Evolutionary conservation across 2,797 vertebrate genomes (phyloP), one percentile per base, ranked within the genome.

Genomic region (Urosaurus nigricauda): DNA sequence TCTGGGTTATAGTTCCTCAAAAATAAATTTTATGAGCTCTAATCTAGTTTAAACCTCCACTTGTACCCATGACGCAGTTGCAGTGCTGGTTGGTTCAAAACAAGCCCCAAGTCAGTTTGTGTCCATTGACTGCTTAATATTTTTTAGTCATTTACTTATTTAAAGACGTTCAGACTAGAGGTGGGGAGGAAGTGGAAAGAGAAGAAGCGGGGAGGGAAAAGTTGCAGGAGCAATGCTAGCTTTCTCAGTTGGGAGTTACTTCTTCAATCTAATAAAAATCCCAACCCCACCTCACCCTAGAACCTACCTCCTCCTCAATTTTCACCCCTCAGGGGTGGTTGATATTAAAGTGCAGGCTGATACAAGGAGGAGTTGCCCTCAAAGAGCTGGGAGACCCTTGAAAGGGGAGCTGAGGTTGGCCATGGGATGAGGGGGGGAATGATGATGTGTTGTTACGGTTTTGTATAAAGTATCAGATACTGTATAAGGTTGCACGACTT

Each of bases 291-390:
- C 14, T 78, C n/a, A 79, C 53, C 75, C 47, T 56, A 43, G 14
- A 79, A 40, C 26, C 14, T 51, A 16, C 63, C n/a, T 40, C 74
- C 81, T 53, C 75, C 75, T 51, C 17, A 32, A 71, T 84, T 56
- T 26, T 71, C 88, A 89, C 88, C 88, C 88, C 88, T 82, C 88
- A 89, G 79, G 84, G 71, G 88, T 58, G 84, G 84, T 24, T 12
- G 84, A 70, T 82, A 86, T 89, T 91, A 91, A 91, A 91, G 90
- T 91, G 90, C 90, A 85, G 79, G 71, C 84, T 80, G 90, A 88
- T 71, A 81, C 35, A 74, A 85, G 73, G 37, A 86, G 58, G n/a
- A 37, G 32, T 51, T 43, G 29, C 47, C 65, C 65, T 40, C 75
- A 47, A 37, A 68, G 51, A 82, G 29, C 29, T 53, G 53, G 19